Evolutionary conservation across 2,797 vertebrate genomes (phyloP).

Genomic region (Enteromius fasciolatus): DNA sequence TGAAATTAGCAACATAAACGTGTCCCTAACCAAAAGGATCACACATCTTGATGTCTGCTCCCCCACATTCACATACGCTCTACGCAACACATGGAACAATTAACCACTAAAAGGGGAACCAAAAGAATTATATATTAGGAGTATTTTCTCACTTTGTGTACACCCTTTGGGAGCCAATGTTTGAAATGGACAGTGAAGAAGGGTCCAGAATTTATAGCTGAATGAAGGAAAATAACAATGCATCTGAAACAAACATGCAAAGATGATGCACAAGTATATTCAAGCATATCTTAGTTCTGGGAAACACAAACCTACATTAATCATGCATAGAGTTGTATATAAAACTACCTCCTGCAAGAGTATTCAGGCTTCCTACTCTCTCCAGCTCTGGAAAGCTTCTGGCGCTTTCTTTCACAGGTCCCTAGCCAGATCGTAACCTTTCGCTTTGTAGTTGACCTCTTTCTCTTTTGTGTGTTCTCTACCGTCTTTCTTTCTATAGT

Average conservation of each 20-base stretch:
- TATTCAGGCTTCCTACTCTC: background rate
- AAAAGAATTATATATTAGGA: too few relatives aligned
- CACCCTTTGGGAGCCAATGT: too few relatives aligned
- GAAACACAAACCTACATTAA: background rate
- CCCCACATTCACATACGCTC: too few relatives aligned
- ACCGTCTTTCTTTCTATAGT: background rate
- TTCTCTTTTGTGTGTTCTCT: background rate
- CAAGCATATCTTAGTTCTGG: background rate
- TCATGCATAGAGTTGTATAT: background rate
- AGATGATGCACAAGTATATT: background rate
- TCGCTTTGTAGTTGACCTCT: background rate
- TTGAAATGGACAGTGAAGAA: too few relatives aligned
- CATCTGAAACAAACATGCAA: background rate
- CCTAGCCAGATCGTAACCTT: background rate
- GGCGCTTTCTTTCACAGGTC: background rate
- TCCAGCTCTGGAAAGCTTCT: background rate
- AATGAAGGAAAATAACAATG: background rate
- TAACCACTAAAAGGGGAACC: too few relatives aligned
- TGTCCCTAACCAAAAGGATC: background rate
- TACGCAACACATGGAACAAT: too few relatives aligned
- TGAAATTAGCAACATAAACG: background rate
- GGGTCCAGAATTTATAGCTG: too few relatives aligned
- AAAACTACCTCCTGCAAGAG: background rate
- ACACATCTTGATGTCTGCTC: too few relatives aligned
- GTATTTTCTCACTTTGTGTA: too few relatives aligned